Conservation (phyloP, 2,113 vertebrate genomes). For the Mormyrus lacerda region DNA sequence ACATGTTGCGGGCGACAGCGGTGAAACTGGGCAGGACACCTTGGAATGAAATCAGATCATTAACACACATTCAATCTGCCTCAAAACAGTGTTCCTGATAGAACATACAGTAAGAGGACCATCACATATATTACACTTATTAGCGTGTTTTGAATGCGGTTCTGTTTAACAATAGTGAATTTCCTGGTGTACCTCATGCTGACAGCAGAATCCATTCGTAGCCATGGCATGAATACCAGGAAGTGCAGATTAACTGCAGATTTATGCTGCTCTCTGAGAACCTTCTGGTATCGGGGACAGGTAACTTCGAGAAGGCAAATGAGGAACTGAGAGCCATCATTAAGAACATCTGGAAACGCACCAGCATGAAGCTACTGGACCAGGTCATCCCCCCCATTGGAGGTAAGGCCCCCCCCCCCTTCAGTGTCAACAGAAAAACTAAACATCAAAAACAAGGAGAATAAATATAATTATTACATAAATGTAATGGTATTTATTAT, state of each 20-base stretch:
- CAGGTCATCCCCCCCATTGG: slow-evolving; percentile 96
- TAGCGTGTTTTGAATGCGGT: not conserved
- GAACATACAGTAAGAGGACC: not conserved
- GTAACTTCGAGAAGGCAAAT: slow-evolving; percentile 92
- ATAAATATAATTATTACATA: not conserved
- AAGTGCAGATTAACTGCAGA: not conserved
- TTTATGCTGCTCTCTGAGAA: not conserved
- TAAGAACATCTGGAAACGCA: slow-evolving; percentile 96
- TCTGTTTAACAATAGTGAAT: not conserved
- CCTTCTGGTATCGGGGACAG: slow-evolving; percentile 45
- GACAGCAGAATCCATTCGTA: not conserved
- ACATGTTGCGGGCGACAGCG: not conserved
- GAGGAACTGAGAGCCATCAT: slow-evolving; percentile 94
- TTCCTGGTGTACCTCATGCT: not conserved
- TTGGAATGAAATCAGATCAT: not conserved
- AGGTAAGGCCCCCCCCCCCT: slow-evolving; percentile 62
- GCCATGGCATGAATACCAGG: not conserved
- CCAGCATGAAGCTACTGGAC: slow-evolving; percentile 96
- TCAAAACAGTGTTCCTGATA: not conserved
- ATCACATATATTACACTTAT: not conserved
- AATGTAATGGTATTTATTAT: too few species aligned
- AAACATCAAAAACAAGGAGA: not conserved
- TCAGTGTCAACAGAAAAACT: not conserved
- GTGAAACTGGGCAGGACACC: not conserved
- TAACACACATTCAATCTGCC: not conserved